Conservation (phyloP, 1,140 invertebrate species). For the Mylabris phalerata region DNA sequence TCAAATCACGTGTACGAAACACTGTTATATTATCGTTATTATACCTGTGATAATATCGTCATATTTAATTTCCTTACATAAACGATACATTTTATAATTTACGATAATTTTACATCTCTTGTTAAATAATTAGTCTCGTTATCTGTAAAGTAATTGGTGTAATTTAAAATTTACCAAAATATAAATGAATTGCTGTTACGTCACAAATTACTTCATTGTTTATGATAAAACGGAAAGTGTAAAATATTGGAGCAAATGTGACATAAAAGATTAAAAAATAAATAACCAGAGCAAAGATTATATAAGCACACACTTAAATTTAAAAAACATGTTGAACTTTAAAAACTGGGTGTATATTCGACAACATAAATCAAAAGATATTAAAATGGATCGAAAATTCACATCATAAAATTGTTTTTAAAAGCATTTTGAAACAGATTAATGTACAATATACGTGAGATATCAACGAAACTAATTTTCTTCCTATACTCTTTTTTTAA, state of each 20-base stretch:
- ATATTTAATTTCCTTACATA: too few relatives aligned
- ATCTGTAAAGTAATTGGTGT: too few relatives aligned
- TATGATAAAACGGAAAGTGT: slow-evolving; percentile 13
- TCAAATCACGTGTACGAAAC: slow-evolving; percentile 14
- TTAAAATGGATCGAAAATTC: slow-evolving; percentile 15
- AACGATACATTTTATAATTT: too few relatives aligned
- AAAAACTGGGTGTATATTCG: slow-evolving; percentile 13
- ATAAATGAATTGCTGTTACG: slow-evolving; percentile 9
- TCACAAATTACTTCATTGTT: slow-evolving; percentile 15
- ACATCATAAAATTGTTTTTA: slow-evolving; percentile 12
- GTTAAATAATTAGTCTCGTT: too few relatives aligned
- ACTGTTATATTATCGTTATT: too few relatives aligned
- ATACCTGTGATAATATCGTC: too few relatives aligned
- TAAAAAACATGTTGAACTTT: slow-evolving; percentile 16
- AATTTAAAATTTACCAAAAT: background rate
- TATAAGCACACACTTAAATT: slow-evolving; percentile 15
- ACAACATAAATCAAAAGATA: slow-evolving; percentile 13
- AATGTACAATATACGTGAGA: too few relatives aligned
- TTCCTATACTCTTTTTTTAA: background rate
- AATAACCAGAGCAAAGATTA: slow-evolving; percentile 15
- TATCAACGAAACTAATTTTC: too few relatives aligned
- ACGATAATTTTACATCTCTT: too few relatives aligned
- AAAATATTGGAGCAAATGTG: slow-evolving; percentile 13
- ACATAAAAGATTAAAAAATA: slow-evolving; percentile 13
- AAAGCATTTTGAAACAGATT: slow-evolving; percentile 11